Evolutionary conservation across 2,797 vertebrate species (phyloP).

Genomic region (Pangasius sanitwongsei): DNA sequence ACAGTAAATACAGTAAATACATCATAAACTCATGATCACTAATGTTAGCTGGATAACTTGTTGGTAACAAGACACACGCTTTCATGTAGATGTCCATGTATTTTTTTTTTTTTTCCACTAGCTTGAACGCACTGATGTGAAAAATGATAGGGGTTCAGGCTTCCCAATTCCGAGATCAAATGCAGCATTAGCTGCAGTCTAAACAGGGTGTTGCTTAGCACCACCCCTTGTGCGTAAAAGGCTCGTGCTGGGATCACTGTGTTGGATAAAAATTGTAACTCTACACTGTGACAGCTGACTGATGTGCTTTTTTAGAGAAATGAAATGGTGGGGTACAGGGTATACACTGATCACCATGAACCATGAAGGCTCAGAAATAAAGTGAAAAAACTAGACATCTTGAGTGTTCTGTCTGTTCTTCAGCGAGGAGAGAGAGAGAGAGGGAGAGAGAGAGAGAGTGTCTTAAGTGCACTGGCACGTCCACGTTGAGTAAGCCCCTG

Average conservation of each 20-base stretch:
- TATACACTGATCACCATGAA: not conserved
- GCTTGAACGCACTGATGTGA: not conserved
- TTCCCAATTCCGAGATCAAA: not conserved
- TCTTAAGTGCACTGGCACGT: constrained; percentile 27
- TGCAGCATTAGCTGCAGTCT: not conserved
- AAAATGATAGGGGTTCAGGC: not conserved
- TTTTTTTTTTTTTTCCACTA: not conserved
- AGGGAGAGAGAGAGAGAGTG: constrained; percentile 31
- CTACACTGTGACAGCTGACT: not conserved
- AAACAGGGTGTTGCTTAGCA: not conserved
- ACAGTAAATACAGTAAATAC: not conserved
- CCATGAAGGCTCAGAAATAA: not conserved
- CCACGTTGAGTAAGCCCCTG: constrained; percentile 32
- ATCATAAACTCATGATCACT: not conserved
- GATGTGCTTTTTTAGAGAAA: not conserved
- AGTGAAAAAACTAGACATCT: not conserved
- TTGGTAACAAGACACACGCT: not conserved
- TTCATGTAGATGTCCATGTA: not conserved
- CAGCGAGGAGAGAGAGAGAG: constrained; percentile 15
- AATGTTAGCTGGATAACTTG: not conserved
- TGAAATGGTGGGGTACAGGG: not conserved
- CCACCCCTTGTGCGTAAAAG: not conserved
- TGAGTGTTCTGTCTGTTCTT: constrained; percentile 35
- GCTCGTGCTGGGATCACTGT: not conserved
- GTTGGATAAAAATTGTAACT: not conserved